phyloP scores from a whole-genome alignment of 2,888 invertebrate species.

The Drosophila anceps region DNA sequence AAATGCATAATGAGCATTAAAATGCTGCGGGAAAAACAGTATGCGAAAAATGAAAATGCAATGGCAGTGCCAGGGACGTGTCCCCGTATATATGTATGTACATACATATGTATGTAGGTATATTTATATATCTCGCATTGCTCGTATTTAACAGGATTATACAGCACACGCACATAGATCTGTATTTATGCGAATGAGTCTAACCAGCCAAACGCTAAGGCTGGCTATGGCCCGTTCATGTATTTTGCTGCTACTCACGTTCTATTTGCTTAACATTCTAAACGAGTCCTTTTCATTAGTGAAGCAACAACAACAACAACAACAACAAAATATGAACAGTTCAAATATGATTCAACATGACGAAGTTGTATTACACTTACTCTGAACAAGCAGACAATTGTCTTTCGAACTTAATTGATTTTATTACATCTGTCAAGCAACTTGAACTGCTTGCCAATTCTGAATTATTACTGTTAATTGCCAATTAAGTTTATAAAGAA shows the following conservation, averaged over 20 bases:
- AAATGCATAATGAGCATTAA: conserved; percentile 81
- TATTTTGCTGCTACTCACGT: conserved; percentile 75
- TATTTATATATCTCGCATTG: conserved; percentile 28
- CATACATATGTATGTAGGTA: conserved; percentile 17
- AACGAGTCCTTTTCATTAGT: conserved; percentile 81
- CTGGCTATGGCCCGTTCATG: conserved; percentile 35
- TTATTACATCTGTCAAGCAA: not conserved
- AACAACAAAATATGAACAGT: not conserved
- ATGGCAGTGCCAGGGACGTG: conserved; percentile 68
- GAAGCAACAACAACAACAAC: conserved; percentile 31
- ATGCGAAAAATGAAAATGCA: conserved; percentile 69
- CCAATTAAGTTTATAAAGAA: no score
- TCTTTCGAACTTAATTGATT: not conserved
- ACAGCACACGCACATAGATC: conserved; percentile 46
- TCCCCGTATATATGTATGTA: conserved; percentile 14
- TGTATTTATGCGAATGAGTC: conserved; percentile 23
- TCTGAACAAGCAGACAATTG: not conserved
- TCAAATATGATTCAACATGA: not conserved
- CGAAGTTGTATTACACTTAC: conserved; percentile 32
- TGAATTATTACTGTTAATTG: no score
- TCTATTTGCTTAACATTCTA: conserved; percentile 81
- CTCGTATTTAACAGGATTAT: conserved; percentile 54
- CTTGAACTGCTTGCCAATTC: no score
- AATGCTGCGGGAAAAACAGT: conserved; percentile 58
- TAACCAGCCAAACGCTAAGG: conserved; percentile 20